Evolutionary conservation across 1,140 invertebrate genomes (phyloP), one percentile per base, ranked within the genome.

Genomic region (Drosophila cardini): DNA sequence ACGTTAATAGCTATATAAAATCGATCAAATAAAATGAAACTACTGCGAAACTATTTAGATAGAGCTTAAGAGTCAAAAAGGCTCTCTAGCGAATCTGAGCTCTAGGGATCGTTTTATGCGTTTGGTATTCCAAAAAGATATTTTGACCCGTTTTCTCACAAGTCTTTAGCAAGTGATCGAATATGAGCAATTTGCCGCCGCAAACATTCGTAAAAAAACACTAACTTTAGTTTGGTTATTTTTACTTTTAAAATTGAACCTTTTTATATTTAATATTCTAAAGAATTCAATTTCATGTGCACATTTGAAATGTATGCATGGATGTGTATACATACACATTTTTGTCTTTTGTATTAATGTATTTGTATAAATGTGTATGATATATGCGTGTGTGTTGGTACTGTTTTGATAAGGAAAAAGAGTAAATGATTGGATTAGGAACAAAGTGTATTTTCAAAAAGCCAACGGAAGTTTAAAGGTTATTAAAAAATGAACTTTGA

Each of bases 401-500:
- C n/a, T n/a, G n/a, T 13, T 42, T 4, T 9, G 48, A 64, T 64
- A 53, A 48, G 16, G 13, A 18, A 36, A 50, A 48, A 26, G 26
- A 45, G 9, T 56, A 43, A 32, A 15, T 40, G 13, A 34, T 40
- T 40, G 38, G 38, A 40, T 40, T 40, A 46, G 26, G 16, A 34
- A 26, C 52, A 43, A 45, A 67, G 30, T 57, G n/a, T 13, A 30
- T 45, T 53, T n/a, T 7, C 55, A 65, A 73, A 69, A 34, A 69
- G 42, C 34, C 32, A 40, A 38, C 71, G 56, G 71, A 73, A 73
- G 65, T 69, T 15, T 26, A 74, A 57, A 70, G 57, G 62, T 40
- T 62, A 62, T 62, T 15, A 40, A n/a, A 10, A 62, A 40, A 18
- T 58, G 57, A 68, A 62, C 72, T 74, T 74, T 74, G 70, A 50